Conservation (phyloP, 1,140 invertebrate genomes). For the Drusus annulatus region DNA sequence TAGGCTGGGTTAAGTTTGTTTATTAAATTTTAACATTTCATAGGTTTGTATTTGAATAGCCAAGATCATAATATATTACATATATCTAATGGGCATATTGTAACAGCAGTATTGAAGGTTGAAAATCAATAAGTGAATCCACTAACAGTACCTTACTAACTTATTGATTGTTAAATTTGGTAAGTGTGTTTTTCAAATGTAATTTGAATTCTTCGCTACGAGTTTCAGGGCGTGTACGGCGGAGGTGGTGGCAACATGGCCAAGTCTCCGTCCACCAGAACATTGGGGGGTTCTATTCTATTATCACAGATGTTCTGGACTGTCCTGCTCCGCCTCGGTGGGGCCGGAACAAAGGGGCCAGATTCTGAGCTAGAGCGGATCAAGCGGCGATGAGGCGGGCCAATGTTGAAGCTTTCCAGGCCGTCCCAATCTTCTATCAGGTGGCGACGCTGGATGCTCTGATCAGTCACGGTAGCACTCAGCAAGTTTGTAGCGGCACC, state of each 20-base stretch:
- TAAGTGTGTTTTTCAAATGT: slow-evolving; percentile 4
- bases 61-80: no score
- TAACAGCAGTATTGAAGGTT: no score
- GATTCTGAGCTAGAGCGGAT: slow-evolving; percentile 2
- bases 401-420: slow-evolving; percentile 60
- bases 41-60: no score
- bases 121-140: no score
- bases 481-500: slow-evolving; percentile 62
- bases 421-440: slow-evolving; percentile 62
- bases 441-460: slow-evolving; percentile 38
- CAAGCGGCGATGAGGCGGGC: not conserved
- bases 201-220: not conserved
- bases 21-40: no score
- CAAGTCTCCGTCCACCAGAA: slow-evolving; percentile 24
- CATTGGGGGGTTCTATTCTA: not conserved
- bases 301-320: slow-evolving; percentile 7
- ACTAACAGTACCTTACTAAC: no score
- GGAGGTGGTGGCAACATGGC: slow-evolving; percentile 61
- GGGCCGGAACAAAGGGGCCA: slow-evolving; percentile 25
- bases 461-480: slow-evolving; percentile 50
- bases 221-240: slow-evolving; percentile 62
- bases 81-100: no score
- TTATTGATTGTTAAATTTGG: slow-evolving; percentile 11
- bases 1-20: no score
- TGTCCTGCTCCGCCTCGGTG: slow-evolving; percentile 45